phyloP scores from a whole-genome alignment of 2,888 invertebrate species.

The Psococerastis gibbosa region DNA sequence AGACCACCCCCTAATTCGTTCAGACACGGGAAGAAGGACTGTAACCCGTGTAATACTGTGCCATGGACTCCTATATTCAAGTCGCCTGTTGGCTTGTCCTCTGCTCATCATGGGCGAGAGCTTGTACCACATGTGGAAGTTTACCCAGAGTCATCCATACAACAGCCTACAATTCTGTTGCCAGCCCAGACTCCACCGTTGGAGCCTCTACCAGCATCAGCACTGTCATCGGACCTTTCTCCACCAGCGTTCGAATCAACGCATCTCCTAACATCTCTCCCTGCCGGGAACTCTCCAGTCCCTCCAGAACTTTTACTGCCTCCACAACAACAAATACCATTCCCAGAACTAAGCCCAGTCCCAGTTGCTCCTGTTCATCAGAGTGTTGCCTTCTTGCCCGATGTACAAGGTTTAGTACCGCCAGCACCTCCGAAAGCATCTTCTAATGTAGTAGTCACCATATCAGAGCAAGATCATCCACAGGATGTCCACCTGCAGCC shows the following conservation, averaged over 20 bases:
- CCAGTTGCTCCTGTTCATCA: slow-evolving; percentile 1
- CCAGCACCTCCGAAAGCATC: not conserved
- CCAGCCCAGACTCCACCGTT: not conserved
- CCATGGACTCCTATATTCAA: slow-evolving; percentile 6
- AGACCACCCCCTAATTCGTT: not conserved
- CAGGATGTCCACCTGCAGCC: not conserved
- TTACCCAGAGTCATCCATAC: not conserved
- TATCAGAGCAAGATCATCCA: not conserved
- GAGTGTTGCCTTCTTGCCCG: not conserved
- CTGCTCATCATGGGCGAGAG: not conserved
- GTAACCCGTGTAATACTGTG: slow-evolving; percentile 6
- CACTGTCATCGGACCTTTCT: not conserved
- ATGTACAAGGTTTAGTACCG: not conserved
- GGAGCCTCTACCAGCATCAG: not conserved
- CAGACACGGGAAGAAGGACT: slow-evolving; percentile 1
- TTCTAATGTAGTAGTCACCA: slow-evolving; percentile 4
- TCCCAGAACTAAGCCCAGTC: slow-evolving; percentile 4
- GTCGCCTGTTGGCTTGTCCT: not conserved
- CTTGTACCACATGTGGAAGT: slow-evolving; percentile 1
- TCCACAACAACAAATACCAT: slow-evolving; percentile 5
- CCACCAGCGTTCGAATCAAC: not conserved
- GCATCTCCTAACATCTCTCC: not conserved
- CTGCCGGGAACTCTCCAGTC: not conserved
- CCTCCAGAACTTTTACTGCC: not conserved
- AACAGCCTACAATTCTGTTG: not conserved